Evolutionary conservation across 2,888 invertebrate genomes (phyloP).

Genomic region (Pomacea canaliculata): DNA sequence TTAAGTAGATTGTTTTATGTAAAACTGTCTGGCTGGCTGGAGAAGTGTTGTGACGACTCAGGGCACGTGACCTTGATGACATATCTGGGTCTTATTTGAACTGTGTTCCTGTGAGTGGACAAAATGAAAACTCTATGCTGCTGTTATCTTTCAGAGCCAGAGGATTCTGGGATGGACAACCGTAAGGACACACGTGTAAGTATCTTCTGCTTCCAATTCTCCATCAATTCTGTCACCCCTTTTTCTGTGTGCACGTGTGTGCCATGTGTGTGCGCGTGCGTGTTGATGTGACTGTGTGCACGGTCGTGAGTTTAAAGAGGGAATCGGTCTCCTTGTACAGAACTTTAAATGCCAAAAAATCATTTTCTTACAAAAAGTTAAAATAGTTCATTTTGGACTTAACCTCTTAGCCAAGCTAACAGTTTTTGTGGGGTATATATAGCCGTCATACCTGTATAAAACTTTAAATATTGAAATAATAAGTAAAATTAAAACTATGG

Average conservation of each 20-base stretch:
- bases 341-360: no score
- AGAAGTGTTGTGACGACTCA: no score
- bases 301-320: background rate
- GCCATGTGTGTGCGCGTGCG: background rate
- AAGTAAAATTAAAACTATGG: no score
- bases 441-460: no score
- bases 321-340: background rate
- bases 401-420: no score
- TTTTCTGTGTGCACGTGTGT: background rate
- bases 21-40: no score
- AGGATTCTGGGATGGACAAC: conserved; percentile 58
- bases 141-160: conserved; percentile 41
- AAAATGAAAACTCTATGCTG: conserved; percentile 24
- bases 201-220: background rate
- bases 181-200: conserved; percentile 25
- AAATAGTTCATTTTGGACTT: no score
- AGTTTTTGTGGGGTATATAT: no score
- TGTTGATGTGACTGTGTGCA: background rate
- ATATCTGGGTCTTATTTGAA: background rate
- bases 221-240: background rate
- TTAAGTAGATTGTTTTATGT: no score
- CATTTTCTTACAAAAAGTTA: no score
- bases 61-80: no score
- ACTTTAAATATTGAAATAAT: no score
- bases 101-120: background rate